Conservation (phyloP, 1,140 invertebrate genomes). For the Tribolium castaneum region DNA sequence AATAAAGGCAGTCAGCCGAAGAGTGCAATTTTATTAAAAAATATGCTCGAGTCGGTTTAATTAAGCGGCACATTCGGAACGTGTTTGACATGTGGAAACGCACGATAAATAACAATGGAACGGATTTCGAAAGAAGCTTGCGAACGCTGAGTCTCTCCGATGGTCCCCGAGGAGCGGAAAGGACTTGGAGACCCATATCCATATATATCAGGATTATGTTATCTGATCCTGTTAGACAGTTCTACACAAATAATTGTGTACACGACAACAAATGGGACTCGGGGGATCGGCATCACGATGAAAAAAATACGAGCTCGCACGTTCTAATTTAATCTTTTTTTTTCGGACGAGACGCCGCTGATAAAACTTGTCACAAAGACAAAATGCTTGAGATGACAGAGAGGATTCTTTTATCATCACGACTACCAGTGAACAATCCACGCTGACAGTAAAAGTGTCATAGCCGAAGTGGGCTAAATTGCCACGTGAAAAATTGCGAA, state of each 20-base stretch:
- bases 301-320: conserved; percentile 23
- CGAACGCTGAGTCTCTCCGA: not conserved
- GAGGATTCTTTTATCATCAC: too few species aligned
- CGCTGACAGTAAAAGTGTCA: too few species aligned
- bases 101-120: conserved; percentile 23
- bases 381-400: too few species aligned
- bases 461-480: too few species aligned
- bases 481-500: too few species aligned
- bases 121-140: conserved; percentile 21
- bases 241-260: conserved; percentile 36
- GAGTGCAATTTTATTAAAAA: conserved; percentile 23
- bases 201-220: conserved; percentile 33
- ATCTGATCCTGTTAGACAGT: conserved; percentile 33
- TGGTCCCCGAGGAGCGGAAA: conserved; percentile 1
- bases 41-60: not conserved
- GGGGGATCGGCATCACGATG: conserved; percentile 9
- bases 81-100: not conserved
- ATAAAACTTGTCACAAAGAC: not conserved
- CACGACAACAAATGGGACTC: conserved; percentile 14
- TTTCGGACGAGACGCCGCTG: not conserved
- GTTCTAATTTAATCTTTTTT: conserved; percentile 25
- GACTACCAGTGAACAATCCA: too few species aligned
- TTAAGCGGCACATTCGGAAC: conserved; percentile 9
- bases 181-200: conserved; percentile 21
- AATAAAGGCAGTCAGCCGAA: conserved; percentile 1